Evolutionary conservation across 2,113 vertebrate species (phyloP), one percentile per base, ranked within the genome.

Genomic region (Istiophorus platypterus): DNA sequence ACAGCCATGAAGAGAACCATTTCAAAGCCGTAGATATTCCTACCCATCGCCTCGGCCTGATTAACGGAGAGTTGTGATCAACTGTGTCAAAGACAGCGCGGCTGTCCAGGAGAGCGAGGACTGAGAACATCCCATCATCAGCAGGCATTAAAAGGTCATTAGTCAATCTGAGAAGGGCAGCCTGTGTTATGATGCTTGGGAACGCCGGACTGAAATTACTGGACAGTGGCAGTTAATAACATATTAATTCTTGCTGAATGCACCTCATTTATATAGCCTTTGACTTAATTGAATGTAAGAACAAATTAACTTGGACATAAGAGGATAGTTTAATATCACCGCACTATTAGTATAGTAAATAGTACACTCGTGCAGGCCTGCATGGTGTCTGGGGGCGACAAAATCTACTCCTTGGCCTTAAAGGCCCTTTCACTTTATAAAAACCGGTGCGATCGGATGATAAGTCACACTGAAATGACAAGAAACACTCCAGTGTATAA

Each of bases 401-500:
- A 45, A 56, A 34, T 47, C 20, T 31, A 41, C n/a, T 17, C 39
- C 62, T 59, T 41, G 14, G 26, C 10, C 41, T 6, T 34, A 6
- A 47, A 45, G 13, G 34, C 39, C 39, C 27, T 59, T 26, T 67
- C 41, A 52, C 68, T 67, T 24, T 17, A 58, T 24, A 27, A 13
- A 7, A 22, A 22, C 9, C 0, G 22, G 12, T 42, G 18, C 27
- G 63, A 77, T 66, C 5, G 22, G 27, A 31, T 22, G 49, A 51
- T 51, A 27, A 41, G 31, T 69, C 65, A 15, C 66, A 27, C 1
- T 52, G 39, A 80, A 72, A 72, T 59, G 58, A 59, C 63, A 62
- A 59, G 54, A 78, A 68, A 73, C 34, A 22, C 66, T 72, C 72
- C 5, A 81, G 26, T 49, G 56, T 45, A 18, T 64, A 59, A 80